These are phyloP conservation scores for Papilio gigon DNA, from an alignment of 2,888 invertebrate species.

Conservation along the genomic window DNA sequence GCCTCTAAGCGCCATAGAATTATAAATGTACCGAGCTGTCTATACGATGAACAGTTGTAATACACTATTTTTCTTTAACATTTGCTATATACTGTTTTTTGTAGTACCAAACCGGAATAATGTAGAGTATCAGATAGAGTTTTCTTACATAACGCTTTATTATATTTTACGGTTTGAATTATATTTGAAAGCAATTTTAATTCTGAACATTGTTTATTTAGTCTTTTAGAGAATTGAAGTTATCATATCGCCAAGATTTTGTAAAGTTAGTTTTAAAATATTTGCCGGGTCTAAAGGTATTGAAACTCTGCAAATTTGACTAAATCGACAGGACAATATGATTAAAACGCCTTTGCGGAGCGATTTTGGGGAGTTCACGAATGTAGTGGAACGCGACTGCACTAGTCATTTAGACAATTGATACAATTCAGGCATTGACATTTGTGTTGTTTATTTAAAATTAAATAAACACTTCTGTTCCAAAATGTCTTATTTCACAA, in stretches of 20 bases:
- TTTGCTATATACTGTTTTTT: too few relatives aligned
- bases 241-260: not conserved
- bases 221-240: not conserved
- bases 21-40: slow-evolving; percentile 44
- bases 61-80: too few relatives aligned
- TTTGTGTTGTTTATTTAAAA: too few relatives aligned
- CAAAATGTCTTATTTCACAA: too few relatives aligned
- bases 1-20: slow-evolving; percentile 51
- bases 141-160: too few relatives aligned
- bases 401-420: not conserved
- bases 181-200: not conserved
- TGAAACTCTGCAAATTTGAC: not conserved
- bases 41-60: slow-evolving; percentile 34
- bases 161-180: too few relatives aligned
- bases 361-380: not conserved
- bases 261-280: not conserved
- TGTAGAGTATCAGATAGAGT: too few relatives aligned
- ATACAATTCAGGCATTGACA: not conserved
- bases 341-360: not conserved
- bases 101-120: too few relatives aligned
- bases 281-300: not conserved
- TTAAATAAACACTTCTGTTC: too few relatives aligned
- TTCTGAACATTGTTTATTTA: not conserved
- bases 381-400: not conserved
- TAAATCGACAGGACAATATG: slow-evolving; percentile 3